Evolutionary conservation across 2,113 vertebrate species (phyloP), one percentile per base, ranked within the genome.

Genomic region (Dipodomys merriami): DNA sequence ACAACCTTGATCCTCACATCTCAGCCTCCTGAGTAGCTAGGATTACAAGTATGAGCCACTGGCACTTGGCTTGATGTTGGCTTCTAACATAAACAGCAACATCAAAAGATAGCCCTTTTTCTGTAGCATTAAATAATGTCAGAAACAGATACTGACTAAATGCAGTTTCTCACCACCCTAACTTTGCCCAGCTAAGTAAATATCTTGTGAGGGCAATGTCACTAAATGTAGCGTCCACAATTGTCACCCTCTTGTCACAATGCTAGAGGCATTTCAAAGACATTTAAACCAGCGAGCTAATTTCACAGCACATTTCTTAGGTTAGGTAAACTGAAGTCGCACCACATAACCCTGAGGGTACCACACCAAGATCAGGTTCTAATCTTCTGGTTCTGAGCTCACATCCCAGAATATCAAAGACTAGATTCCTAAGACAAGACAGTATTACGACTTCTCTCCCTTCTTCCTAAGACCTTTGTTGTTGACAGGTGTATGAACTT

Each of bases 121-220:
- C 49, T n/a, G 44, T 62, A 86, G 80, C 35, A 64, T 13, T 53
- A 74, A 83, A 65, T 71, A 25, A 84, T 84, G 88, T 94, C 83
- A 90, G 90, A 84, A 91, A 93, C 27, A 82, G 84, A 94, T 86
- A 23, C 0, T 33, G 46, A 78, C 30, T 33, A 12, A 39, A 20
- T 6, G 12, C 8, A 23, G n/a, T 44, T 29, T 64, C 29, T 64
- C 44, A 44, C 33, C 11, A 68, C 23, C 57, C 69, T 72, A n/a
- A 25, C 10, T 62, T 67, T 84, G 39, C 25, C 33, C 35, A 67
- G 27, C 25, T 62, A 62, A 69, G 65, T 57, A 30, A 23, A 78
- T 29, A 62, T 33, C 72, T 46, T 92, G 4, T 20, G 10, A 57
- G 20, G 29, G 10, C 25, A 12, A 76, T 27, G 19, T 25, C 23